Percentiles rank a stretch among this genome's conserved stretches.
These are phyloP conservation scores for Thrips palmi DNA, from an alignment of 1,140 invertebrate genomes.

Conservation along the genomic window DNA sequence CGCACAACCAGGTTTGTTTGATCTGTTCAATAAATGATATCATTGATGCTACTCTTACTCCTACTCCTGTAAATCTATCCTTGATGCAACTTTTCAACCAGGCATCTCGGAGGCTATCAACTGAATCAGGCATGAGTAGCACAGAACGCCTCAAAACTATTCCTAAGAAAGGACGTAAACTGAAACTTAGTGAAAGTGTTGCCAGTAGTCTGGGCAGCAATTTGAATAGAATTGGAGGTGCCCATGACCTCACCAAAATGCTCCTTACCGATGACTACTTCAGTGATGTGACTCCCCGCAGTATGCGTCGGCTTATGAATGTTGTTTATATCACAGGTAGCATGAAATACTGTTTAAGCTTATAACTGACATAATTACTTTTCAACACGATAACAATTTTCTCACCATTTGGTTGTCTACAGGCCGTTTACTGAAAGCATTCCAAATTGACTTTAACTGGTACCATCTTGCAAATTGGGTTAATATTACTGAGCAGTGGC, in stretches of 20 bases:
- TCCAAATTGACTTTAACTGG: constrained; percentile 99
- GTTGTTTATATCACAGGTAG: constrained; percentile 88
- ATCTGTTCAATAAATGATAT: too few species aligned
- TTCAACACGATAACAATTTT: neutral
- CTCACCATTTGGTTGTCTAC: constrained; percentile 14
- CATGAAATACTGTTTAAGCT: neutral
- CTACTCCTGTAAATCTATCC: too few species aligned
- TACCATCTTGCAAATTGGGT: constrained; percentile 93
- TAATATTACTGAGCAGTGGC: constrained; percentile 98
- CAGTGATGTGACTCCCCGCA: constrained; percentile 91
- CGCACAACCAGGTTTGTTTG: too few species aligned
- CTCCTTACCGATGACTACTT: constrained; percentile 89
- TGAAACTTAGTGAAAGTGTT: constrained; percentile 68
- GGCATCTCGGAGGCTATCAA: constrained; percentile 50
- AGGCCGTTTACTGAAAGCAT: constrained; percentile 89
- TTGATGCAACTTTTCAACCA: constrained; percentile 11
- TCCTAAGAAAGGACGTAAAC: constrained; percentile 28
- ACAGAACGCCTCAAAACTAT: neutral
- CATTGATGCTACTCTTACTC: too few species aligned
- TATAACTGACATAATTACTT: neutral
- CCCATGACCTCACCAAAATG: constrained; percentile 65
- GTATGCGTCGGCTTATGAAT: constrained; percentile 92
- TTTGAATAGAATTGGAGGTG: constrained; percentile 48
- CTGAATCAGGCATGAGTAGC: constrained; percentile 44
- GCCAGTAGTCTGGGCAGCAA: constrained; percentile 79